Conservation (phyloP, 92 coral and sea anemone species). For the Porites rus region DNA sequence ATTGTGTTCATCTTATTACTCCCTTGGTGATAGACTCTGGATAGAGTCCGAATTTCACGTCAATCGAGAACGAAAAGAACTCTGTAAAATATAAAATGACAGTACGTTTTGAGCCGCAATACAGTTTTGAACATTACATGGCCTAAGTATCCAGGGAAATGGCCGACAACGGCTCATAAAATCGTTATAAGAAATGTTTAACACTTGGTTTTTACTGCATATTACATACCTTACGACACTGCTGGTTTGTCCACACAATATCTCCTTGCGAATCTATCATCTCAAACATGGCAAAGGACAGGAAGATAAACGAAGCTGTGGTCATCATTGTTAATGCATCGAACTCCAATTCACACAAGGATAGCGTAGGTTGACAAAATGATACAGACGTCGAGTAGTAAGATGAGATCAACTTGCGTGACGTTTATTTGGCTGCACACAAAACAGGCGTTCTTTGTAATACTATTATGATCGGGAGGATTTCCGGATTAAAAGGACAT, state of each 20-base stretch:
- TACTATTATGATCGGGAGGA: background rate
- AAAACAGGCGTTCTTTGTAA: background rate
- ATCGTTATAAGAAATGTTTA: too few species aligned
- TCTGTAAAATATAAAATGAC: too few species aligned
- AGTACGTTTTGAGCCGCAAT: too few species aligned
- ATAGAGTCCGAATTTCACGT: too few species aligned
- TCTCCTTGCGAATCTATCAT: slow-evolving; percentile 9
- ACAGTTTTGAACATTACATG: too few species aligned
- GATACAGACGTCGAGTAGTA: background rate
- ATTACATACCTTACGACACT: slow-evolving; percentile 37
- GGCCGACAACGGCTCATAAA: too few species aligned
- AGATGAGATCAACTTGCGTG: background rate
- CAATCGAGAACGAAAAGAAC: too few species aligned
- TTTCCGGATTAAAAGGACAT: slow-evolving; percentile 19
- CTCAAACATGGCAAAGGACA: background rate
- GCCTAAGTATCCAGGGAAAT: too few species aligned
- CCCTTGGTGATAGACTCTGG: too few species aligned
- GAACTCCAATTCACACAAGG: background rate
- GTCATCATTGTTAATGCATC: background rate
- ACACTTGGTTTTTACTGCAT: too few species aligned
- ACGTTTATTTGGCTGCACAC: background rate
- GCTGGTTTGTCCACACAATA: slow-evolving; percentile 22
- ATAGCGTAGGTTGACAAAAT: background rate
- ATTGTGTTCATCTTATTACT: too few species aligned
- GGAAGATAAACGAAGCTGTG: background rate